These are phyloP conservation scores for Lampris megalopsis DNA, from an alignment of 2,113 vertebrate species.

Conservation along the genomic window DNA sequence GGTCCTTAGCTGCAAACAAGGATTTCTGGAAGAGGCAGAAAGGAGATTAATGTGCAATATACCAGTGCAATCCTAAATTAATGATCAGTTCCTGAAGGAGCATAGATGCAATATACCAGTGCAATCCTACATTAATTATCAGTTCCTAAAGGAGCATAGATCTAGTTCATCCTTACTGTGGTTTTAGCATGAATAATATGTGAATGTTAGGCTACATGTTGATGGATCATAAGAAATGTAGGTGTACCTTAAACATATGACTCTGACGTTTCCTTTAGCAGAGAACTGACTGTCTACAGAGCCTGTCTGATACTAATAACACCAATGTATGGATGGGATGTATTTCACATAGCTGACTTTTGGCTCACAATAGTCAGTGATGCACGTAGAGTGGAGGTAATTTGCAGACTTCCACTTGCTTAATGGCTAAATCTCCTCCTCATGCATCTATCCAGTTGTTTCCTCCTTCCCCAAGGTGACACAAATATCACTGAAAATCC, in stretches of 20 bases:
- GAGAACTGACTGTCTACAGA: neutral
- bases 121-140: too few relatives aligned
- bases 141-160: too few relatives aligned
- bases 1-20: slow-evolving; percentile 84
- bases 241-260: neutral
- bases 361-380: slow-evolving; percentile 9
- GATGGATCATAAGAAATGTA: neutral
- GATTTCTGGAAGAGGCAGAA: slow-evolving; percentile 78
- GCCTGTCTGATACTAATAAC: neutral
- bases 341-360: neutral
- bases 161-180: neutral
- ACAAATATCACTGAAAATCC: slow-evolving; percentile 9
- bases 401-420: slow-evolving; percentile 17
- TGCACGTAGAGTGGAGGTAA: slow-evolving; percentile 7
- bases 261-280: neutral
- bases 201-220: too few relatives aligned
- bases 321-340: slow-evolving; percentile 7
- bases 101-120: too few relatives aligned
- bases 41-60: neutral
- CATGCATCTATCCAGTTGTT: neutral
- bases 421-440: neutral
- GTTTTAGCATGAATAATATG: too few relatives aligned
- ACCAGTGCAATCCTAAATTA: neutral
- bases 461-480: slow-evolving; percentile 3
- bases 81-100: too few relatives aligned